Percentiles rank a stretch among this genome's conserved stretches.
These are phyloP conservation scores for Itoplectis maculator DNA, from an alignment of 2,888 invertebrate species.

Conservation along the genomic window DNA sequence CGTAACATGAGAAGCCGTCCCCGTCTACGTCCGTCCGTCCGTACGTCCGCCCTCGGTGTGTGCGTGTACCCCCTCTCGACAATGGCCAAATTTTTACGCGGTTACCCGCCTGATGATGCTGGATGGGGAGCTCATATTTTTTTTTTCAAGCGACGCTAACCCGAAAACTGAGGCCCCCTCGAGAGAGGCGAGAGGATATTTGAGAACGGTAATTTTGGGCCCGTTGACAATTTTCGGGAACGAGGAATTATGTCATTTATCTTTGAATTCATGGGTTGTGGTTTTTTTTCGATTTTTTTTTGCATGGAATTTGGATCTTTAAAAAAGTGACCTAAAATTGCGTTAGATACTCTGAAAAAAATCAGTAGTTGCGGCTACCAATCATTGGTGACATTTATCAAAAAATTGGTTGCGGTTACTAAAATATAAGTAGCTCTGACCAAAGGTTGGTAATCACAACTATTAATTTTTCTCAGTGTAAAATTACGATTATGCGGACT, in stretches of 20 bases:
- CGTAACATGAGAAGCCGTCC: slow-evolving; percentile 83
- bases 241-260: slow-evolving; percentile 5
- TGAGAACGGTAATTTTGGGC: slow-evolving; percentile 31
- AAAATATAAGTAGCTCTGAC: no score
- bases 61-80: slow-evolving; percentile 27
- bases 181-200: slow-evolving; percentile 26
- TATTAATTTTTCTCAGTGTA: no score
- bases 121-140: neutral
- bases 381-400: no score
- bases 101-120: slow-evolving; percentile 69
- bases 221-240: neutral
- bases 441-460: no score
- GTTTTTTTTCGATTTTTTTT: neutral
- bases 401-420: no score
- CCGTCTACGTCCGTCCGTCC: slow-evolving; percentile 4
- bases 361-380: no score
- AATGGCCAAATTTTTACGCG: slow-evolving; percentile 77
- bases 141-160: neutral
- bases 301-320: neutral
- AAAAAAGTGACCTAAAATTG: neutral
- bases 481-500: neutral
- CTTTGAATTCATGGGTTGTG: neutral
- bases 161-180: neutral
- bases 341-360: no score
- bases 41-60: slow-evolving; percentile 74